These are phyloP conservation scores for Steatornis caripensis DNA, from an alignment of 2,113 vertebrate species.

Conservation along the genomic window DNA sequence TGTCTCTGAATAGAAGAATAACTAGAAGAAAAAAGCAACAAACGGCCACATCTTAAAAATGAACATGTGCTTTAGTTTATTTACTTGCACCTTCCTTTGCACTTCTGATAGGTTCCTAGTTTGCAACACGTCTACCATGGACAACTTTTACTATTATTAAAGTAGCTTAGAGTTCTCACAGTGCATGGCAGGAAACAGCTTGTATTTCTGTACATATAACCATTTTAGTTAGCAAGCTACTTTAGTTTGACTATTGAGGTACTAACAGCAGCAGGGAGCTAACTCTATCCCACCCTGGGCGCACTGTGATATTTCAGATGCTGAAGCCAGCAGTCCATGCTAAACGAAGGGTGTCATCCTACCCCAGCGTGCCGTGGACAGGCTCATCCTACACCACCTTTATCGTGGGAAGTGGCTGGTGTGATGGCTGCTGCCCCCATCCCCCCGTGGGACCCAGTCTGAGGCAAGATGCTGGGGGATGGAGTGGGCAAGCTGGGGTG, in stretches of 20 bases:
- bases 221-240: neutral
- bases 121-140: neutral
- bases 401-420: neutral
- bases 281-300: neutral
- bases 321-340: fast-evolving
- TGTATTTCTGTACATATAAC: neutral
- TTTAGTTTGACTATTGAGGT: neutral
- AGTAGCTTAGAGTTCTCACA: neutral
- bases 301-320: fast-evolving
- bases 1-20: neutral
- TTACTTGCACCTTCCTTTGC: neutral
- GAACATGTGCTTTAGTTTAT: neutral
- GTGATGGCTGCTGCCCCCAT: neutral
- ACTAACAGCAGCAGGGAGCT: neutral
- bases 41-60: neutral
- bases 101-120: neutral
- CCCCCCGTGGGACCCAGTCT: neutral
- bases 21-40: neutral
- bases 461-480: fast-evolving
- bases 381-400: neutral
- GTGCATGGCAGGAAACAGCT: neutral
- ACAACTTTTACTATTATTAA: neutral
- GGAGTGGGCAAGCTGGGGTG: neutral
- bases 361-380: neutral
- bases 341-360: neutral